phyloP scores from a whole-genome alignment of 2,888 invertebrate species.

The Xestobium rufovillosum region DNA sequence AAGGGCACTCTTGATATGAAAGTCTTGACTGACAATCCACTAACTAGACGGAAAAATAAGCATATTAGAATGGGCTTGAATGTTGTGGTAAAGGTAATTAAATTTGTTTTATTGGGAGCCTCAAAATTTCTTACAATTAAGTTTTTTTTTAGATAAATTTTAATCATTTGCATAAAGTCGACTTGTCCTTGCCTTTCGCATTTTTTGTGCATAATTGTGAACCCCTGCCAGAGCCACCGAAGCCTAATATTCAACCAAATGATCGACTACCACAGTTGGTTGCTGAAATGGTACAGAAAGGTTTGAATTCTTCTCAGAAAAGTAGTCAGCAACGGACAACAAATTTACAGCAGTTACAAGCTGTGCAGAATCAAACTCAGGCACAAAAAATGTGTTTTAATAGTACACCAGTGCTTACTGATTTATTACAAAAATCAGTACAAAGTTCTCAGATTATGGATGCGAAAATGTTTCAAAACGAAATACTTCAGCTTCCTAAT shows the following conservation, averaged over 20 bases:
- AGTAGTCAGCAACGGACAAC: slow-evolving; percentile 2
- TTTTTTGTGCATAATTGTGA: slow-evolving; percentile 40
- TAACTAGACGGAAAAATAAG: slow-evolving; percentile 38
- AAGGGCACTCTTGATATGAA: slow-evolving; percentile 41
- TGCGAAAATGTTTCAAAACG: background rate
- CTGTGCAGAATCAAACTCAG: background rate
- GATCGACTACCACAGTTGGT: slow-evolving; percentile 35
- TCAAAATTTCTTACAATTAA: slow-evolving; percentile 8
- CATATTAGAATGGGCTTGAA: slow-evolving; percentile 39
- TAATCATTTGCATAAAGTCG: slow-evolving; percentile 37
- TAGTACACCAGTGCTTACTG: background rate
- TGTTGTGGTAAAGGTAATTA: slow-evolving; percentile 38
- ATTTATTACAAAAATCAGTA: background rate
- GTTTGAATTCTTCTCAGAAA: slow-evolving; percentile 31
- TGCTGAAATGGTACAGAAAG: slow-evolving; percentile 37
- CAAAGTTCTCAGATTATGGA: background rate
- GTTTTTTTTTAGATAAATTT: slow-evolving; percentile 38
- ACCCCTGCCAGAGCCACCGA: slow-evolving; percentile 35
- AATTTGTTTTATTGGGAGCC: background rate
- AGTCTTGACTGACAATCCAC: slow-evolving; percentile 39
- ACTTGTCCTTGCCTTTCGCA: slow-evolving; percentile 30
- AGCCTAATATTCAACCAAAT: slow-evolving; percentile 29
- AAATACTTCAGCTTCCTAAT: background rate
- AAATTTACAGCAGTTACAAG: background rate
- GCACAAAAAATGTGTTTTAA: too few relatives aligned